phyloP scores from a whole-genome alignment of 2,797 vertebrate species.

The Pipistrellus kuhlii region DNA sequence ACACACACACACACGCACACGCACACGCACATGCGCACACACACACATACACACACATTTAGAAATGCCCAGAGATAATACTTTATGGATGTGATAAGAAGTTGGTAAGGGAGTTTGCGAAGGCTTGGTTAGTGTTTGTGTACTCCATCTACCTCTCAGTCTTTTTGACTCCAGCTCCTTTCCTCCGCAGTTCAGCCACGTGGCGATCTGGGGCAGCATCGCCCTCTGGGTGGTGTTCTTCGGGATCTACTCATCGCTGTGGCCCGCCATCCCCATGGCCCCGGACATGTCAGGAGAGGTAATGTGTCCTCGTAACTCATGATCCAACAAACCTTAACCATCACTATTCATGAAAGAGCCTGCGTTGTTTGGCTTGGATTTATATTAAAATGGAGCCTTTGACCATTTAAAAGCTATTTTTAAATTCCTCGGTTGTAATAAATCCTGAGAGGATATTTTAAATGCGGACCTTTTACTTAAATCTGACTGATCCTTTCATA shows the following conservation, averaged over 20 bases:
- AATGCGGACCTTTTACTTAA: conserved; percentile 64
- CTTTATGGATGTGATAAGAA: neutral
- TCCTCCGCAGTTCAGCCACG: conserved; percentile 95
- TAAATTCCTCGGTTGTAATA: conserved; percentile 1
- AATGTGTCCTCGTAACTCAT: conserved; percentile 81
- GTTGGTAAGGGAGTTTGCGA: neutral
- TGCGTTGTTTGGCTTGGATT: conserved; percentile 29
- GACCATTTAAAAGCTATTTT: conserved; percentile 54
- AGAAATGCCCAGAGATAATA: conserved; percentile 16
- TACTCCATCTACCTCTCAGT: neutral
- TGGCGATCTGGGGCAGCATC: conserved; percentile 99
- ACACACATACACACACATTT: neutral
- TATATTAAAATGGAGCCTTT: neutral
- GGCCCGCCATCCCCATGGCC: conserved; percentile 96
- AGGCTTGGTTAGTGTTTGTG: neutral
- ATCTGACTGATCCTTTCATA: conserved; percentile 66
- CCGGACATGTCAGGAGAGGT: conserved; percentile 99
- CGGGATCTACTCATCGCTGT: conserved; percentile 96
- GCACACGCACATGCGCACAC: too few relatives aligned
- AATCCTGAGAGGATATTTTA: conserved; percentile 65
- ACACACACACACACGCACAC: accelerated
- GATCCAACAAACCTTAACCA: neutral
- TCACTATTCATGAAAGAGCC: neutral
- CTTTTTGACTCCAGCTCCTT: neutral
- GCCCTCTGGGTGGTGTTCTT: conserved; percentile 98